Evolutionary conservation across 2,797 vertebrate genomes (phyloP).

Genomic region (Phrynocephalus guinanensis): DNA sequence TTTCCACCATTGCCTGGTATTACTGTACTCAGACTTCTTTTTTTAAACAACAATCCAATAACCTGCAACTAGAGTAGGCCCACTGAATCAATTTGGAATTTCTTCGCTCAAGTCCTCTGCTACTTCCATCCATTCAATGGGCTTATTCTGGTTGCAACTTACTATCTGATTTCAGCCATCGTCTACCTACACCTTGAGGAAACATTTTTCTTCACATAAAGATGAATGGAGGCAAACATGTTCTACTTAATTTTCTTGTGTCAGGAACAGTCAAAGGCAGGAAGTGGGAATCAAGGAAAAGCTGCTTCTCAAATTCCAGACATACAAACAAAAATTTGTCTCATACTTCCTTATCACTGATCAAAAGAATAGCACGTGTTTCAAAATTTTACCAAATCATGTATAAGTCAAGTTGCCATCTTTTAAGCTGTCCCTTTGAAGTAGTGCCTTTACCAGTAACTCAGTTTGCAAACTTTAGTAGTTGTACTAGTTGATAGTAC

Average conservation of each 20-base stretch:
- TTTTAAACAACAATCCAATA: neutral
- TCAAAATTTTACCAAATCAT: neutral
- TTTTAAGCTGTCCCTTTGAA: neutral
- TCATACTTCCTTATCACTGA: constrained; percentile 13
- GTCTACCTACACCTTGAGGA: neutral
- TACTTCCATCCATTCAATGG: too few relatives aligned
- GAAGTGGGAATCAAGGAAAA: neutral
- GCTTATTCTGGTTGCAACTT: too few relatives aligned
- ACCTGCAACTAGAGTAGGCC: too few relatives aligned
- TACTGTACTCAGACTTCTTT: neutral
- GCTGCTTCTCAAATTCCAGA: neutral
- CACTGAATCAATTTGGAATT: too few relatives aligned
- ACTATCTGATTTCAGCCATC: too few relatives aligned
- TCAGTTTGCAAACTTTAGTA: neutral
- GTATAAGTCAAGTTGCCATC: neutral
- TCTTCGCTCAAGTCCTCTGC: too few relatives aligned
- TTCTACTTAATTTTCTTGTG: neutral
- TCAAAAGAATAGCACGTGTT: constrained; percentile 2
- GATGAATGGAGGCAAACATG: neutral
- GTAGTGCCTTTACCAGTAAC: neutral
- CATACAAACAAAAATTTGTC: neutral
- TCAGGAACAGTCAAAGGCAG: neutral
- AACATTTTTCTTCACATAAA: neutral
- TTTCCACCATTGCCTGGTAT: neutral
- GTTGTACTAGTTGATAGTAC: neutral